Evolutionary conservation across 53 echinoderm and acorn worm species (phyloP), one percentile per base, ranked within the genome.

Genomic region (Pentamera pediparva): DNA sequence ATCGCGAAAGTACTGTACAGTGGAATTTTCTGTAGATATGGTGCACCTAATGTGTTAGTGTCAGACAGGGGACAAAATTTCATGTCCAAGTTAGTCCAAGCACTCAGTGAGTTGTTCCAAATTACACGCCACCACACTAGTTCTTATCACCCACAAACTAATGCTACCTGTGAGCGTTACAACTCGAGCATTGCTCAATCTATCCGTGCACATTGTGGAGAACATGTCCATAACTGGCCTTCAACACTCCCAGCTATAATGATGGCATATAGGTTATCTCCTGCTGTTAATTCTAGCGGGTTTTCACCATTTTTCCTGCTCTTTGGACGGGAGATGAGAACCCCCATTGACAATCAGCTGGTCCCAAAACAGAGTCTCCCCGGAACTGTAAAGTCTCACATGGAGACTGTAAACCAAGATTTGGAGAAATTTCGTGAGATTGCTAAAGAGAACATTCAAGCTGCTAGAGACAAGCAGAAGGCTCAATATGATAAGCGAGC

Each of bases 41-140:
- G 69, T 2, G 47, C 69, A 5, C 69, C 69, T 45, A 69, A 20
- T 69, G 69, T 69, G 12, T 29, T 69, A 24, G 69, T 69, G 9
- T 69, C 69, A 69, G 69, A 69, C 29, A 69, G 69, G 11, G 69
- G 69, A 10, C 48, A 69, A 41, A 69, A 69, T 69, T 69, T 69
- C 27, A 69, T 41, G 69, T 69, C 64, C 12, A 64, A 64, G n/a
- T 39, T 64, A 4, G 64, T 64, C 3, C 33, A 64, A 27, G 64
- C 64, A 13, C 28, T 69, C 17, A 47, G 48, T 69, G 69, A 69
- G 28, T 48, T 69, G 22, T 69, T 69, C 12, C 69, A 39, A 39
- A 48, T 69, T 29, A 69, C 69, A 20, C 28, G 69, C 3, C 69
- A 69, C 49, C 49, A 69, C 30, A 69, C 41, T 8, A 69, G 69